phyloP scores from a whole-genome alignment of 2,113 vertebrate genomes.

The Struthidea cinerea region DNA sequence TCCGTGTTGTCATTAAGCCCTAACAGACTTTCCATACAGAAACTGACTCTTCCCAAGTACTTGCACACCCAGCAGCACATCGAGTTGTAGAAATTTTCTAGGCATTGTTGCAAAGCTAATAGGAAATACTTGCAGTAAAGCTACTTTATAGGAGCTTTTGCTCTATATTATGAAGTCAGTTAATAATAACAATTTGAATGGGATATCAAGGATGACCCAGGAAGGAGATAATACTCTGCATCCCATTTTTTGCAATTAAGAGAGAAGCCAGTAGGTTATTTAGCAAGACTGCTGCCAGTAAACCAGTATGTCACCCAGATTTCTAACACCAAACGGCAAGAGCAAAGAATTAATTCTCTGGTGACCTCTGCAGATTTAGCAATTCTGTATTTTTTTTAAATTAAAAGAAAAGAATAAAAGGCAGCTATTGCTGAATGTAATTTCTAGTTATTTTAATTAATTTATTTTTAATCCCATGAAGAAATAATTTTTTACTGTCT shows the following conservation, averaged over 20 bases:
- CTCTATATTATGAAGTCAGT: not conserved
- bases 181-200: not conserved
- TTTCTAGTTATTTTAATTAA: conserved; percentile 9
- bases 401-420: not conserved
- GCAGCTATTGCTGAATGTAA: not conserved
- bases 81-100: not conserved
- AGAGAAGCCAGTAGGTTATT: not conserved
- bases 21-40: not conserved
- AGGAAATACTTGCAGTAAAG: not conserved
- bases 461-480: conserved; percentile 43
- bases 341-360: not conserved
- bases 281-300: conserved; percentile 11
- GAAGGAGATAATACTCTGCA: not conserved
- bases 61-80: not conserved
- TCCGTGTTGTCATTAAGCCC: not conserved
- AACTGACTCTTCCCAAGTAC: not conserved
- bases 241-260: not conserved
- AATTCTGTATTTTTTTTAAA: not conserved
- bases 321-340: not conserved
- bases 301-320: not conserved
- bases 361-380: not conserved
- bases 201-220: not conserved
- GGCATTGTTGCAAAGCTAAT: not conserved
- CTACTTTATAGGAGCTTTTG: not conserved
- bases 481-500: conserved; percentile 18